Conservation (phyloP, 2,113 vertebrate genomes). For the Heloderma charlesbogerti region DNA sequence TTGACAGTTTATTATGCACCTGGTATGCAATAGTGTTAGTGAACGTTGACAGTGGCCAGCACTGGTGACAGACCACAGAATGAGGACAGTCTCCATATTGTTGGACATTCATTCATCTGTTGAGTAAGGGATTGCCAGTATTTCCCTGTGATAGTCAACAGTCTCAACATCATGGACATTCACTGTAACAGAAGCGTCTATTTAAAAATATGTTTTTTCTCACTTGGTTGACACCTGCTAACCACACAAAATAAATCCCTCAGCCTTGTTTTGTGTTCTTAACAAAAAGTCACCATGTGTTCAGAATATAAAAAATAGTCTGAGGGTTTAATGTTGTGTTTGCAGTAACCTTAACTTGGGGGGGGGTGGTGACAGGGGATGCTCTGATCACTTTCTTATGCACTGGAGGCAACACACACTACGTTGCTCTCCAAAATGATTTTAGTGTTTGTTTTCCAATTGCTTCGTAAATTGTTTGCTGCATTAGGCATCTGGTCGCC, state of each 20-base stretch:
- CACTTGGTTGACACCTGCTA: neutral
- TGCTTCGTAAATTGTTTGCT: conserved; percentile 12
- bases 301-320: neutral
- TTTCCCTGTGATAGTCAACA: neutral
- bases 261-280: neutral
- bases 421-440: neutral
- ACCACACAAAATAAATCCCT: neutral
- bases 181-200: neutral
- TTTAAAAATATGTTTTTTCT: neutral
- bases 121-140: neutral
- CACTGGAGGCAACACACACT: neutral
- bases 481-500: conserved; percentile 19
- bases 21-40: neutral
- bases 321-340: neutral
- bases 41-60: neutral
- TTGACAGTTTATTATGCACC: neutral
- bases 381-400: conserved; percentile 7
- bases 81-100: neutral
- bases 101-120: neutral
- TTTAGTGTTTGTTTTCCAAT: conserved; percentile 5
- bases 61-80: neutral
- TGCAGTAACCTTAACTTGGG: neutral
- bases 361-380: neutral
- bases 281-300: neutral
- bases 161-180: neutral